These are phyloP conservation scores for Sebastes vulpes DNA, from an alignment of 2,797 vertebrate genomes.

Conservation along the genomic window DNA sequence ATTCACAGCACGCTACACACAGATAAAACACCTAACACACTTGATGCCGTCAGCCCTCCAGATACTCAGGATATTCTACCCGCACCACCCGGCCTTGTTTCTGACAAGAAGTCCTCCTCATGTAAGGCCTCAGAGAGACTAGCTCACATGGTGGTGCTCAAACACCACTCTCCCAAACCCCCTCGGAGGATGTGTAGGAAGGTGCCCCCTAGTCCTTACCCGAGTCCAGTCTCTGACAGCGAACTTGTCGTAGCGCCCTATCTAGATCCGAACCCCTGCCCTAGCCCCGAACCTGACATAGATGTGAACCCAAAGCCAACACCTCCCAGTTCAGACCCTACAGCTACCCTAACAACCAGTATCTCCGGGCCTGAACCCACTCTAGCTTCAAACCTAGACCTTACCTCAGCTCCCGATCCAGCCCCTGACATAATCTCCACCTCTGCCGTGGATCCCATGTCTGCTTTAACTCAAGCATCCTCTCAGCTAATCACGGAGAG, in stretches of 20 bases:
- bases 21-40: conserved; percentile 42
- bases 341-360: neutral
- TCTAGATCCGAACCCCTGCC: conserved; percentile 39
- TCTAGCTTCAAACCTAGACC: conserved; percentile 29
- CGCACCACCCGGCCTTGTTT: conserved; percentile 73
- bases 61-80: conserved; percentile 77
- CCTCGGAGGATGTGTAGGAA: conserved; percentile 88
- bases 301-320: conserved; percentile 44
- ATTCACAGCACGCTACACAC: conserved; percentile 40
- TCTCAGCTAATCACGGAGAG: conserved; percentile 38
- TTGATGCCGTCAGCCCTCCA: conserved; percentile 51
- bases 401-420: conserved; percentile 39
- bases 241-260: conserved; percentile 30
- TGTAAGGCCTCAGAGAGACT: conserved; percentile 82
- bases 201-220: conserved; percentile 45
- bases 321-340: conserved; percentile 45
- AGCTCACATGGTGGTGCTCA: conserved; percentile 87
- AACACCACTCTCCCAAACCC: conserved; percentile 88
- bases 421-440: conserved; percentile 25
- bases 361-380: conserved; percentile 14
- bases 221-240: conserved; percentile 50
- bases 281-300: conserved; percentile 49
- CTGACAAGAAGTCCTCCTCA: conserved; percentile 80
- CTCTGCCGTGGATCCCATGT: conserved; percentile 13
- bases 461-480: conserved; percentile 51